Base-by-base conservation (phyloP, 2,797 vertebrate genomes). In the Streptopelia turtur region DNA sequence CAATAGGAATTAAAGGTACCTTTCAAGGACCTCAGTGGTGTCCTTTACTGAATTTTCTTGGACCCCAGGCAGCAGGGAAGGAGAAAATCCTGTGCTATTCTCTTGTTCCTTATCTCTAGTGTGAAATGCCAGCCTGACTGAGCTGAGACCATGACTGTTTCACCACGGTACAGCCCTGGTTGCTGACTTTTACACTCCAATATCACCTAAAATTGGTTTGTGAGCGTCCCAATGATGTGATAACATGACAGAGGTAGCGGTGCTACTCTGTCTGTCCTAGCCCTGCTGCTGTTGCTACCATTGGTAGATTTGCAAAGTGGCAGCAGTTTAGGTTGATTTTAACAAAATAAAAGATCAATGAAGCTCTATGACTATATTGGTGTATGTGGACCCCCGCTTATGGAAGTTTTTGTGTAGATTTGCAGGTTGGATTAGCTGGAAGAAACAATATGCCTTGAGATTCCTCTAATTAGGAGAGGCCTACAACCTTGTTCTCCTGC, bases 31-130 rank as follows among this genome's bases (percentile, higher is more conserved):
- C n/a, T 53, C 63, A 55, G 25, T 6, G 1, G 52, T 90, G 30
- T 59, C 55, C 74, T 91, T 87, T 57, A 69, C 70, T 74, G 69
- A 76, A 63, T 89, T 92, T 95, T 81, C 57, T 72, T 81, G 49
- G 22, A 61, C 47, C 10, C 7, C 63, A 15, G 21, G 24, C 35
- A 83, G 16, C 28, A 81, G 41, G 15, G 83, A 82, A n/a, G 72
- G 39, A 88, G 50, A 69, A 89, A 94, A 92, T 64, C 27, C 27
- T 57, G 5, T 53, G 33, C 30, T 89, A 15, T 82, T 21, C 13
- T 13, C 49, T 82, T 76, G 14, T 78, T 93, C 35, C 45, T 65
- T 82, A 74, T 59, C 41, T 74, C 24, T n/a, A n/a, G 10, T 33
- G 41, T 83, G 74, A 89, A 78, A 91, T 75, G n/a, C 43, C 57